Percentiles rank a stretch among this genome's conserved stretches.
phyloP scores from a whole-genome alignment of 2,888 invertebrate species.

The Stictocephala bisonia region DNA sequence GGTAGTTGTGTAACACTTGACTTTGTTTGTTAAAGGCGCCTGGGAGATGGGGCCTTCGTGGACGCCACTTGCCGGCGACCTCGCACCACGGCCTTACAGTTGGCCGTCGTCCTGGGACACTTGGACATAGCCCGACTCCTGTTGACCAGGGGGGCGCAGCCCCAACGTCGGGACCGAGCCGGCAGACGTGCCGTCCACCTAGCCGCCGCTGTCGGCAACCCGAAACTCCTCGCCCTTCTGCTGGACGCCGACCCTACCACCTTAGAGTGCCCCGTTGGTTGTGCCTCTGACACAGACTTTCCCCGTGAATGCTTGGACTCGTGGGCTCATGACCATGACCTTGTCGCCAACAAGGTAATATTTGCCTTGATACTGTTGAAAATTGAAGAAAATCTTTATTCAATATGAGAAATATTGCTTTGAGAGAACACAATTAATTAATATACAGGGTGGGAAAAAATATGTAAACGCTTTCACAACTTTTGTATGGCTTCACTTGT shows the following conservation, averaged over 20 bases:
- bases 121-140: slow-evolving; percentile 65
- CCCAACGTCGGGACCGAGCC: slow-evolving; percentile 65
- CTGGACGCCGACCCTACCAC: slow-evolving; percentile 15
- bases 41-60: slow-evolving; percentile 65
- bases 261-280: background rate
- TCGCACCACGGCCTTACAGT: slow-evolving; percentile 67
- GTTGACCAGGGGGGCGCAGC: slow-evolving; percentile 66
- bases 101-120: slow-evolving; percentile 63
- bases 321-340: slow-evolving; percentile 66
- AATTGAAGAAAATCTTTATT: background rate
- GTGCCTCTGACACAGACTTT: background rate
- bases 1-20: no score
- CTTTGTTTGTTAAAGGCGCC: no score
- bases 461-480: no score
- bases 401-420: no score
- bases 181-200: slow-evolving; percentile 68
- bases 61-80: slow-evolving; percentile 68
- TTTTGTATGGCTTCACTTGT: no score
- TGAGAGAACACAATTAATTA: no score
- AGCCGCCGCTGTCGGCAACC: slow-evolving; percentile 67
- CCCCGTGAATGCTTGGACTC: slow-evolving; percentile 65
- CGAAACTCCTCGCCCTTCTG: slow-evolving; percentile 53
- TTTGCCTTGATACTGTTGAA: background rate
- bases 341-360: slow-evolving; percentile 34
- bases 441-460: no score